These are phyloP conservation scores for Chlamydotis undulata DNA, from an alignment of 2,113 vertebrate genomes.

Conservation along the genomic window DNA sequence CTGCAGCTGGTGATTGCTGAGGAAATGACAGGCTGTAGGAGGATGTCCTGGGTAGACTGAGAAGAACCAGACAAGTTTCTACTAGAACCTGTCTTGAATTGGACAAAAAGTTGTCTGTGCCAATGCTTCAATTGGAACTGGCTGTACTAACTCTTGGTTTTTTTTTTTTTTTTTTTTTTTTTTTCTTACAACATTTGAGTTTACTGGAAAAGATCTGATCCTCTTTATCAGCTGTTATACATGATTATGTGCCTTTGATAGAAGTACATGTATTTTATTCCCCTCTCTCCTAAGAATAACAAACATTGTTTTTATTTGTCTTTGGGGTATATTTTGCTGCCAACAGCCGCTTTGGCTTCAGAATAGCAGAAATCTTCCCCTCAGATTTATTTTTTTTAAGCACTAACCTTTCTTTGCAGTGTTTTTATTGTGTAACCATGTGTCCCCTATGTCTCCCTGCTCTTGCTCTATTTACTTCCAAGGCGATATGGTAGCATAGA, in stretches of 20 bases:
- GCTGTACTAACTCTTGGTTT: fast-evolving
- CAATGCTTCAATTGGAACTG: neutral
- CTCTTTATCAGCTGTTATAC: neutral
- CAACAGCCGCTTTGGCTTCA: neutral
- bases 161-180: neutral
- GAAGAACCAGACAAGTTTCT: neutral
- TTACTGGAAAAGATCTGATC: neutral
- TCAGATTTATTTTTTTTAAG: neutral
- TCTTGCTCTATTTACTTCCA: constrained; percentile 16
- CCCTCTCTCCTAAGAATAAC: neutral
- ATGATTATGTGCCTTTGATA: neutral
- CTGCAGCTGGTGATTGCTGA: neutral
- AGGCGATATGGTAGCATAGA: constrained; percentile 50
- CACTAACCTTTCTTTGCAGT: neutral
- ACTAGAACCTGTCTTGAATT: neutral
- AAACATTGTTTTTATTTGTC: neutral
- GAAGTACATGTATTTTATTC: neutral
- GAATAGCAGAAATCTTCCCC: neutral
- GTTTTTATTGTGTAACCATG: neutral
- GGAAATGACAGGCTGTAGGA: neutral
- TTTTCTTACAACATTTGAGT: neutral
- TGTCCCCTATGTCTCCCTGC: constrained; percentile 16
- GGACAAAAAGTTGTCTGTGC: neutral
- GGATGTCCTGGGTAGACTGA: neutral
- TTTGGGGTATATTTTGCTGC: neutral